Percentiles rank a stretch among this genome's conserved stretches.
phyloP scores from a whole-genome alignment of 1,140 invertebrate genomes.

The Streblospio benedicti region DNA sequence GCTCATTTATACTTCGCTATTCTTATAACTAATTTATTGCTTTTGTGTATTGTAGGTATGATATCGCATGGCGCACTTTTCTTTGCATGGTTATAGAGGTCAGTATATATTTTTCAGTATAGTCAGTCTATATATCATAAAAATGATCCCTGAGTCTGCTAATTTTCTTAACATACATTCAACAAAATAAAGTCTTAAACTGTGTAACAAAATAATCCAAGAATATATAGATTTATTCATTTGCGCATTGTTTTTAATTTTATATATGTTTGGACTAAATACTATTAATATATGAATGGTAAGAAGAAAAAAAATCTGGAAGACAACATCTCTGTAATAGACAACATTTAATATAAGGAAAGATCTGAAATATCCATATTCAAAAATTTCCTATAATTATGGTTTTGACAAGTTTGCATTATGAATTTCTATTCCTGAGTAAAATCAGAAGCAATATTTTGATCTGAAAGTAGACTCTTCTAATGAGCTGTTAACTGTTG shows the following conservation, averaged over 20 bases:
- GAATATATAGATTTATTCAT: not conserved
- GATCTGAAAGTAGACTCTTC: not conserved
- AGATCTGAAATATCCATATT: not conserved
- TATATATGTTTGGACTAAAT: no score
- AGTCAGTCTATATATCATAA: no score
- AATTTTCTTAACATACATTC: not conserved
- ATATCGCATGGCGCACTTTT: conserved; percentile 24
- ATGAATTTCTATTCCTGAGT: not conserved
- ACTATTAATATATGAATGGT: no score
- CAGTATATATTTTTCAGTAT: no score
- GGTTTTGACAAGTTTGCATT: not conserved
- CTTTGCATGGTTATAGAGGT: conserved; percentile 34
- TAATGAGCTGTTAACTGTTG: conserved; percentile 6
- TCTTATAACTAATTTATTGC: not conserved
- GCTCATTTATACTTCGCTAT: not conserved
- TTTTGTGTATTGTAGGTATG: conserved; percentile 22
- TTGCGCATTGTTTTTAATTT: not conserved
- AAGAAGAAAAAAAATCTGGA: not conserved
- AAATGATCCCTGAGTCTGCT: not conserved
- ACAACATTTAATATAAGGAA: no score
- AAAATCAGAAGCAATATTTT: not conserved
- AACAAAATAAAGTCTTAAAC: not conserved
- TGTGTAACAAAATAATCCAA: not conserved
- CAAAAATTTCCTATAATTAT: not conserved
- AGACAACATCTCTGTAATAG: not conserved